These are phyloP conservation scores for Leuciscus idus DNA, from an alignment of 2,113 vertebrate genomes.

Conservation along the genomic window DNA sequence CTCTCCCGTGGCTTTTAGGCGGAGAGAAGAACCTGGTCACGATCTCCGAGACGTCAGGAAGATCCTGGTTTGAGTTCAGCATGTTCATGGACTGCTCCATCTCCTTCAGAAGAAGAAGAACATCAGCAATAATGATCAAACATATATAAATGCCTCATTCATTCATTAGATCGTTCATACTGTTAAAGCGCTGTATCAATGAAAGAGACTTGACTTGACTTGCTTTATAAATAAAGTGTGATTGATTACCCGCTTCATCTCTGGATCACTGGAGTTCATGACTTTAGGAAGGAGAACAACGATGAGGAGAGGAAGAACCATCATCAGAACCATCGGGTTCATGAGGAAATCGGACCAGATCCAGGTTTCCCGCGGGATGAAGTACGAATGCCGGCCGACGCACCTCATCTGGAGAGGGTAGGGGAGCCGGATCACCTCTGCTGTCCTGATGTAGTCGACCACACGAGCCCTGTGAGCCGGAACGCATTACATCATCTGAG, in stretches of 20 bases:
- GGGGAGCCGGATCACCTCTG: slow-evolving; percentile 90
- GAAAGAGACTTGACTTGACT: too few relatives aligned
- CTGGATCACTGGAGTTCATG: slow-evolving; percentile 97
- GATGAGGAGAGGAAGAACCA: slow-evolving; percentile 95
- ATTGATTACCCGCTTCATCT: slow-evolving; percentile 91
- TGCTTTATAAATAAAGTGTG: too few relatives aligned
- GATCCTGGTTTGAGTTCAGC: slow-evolving; percentile 97
- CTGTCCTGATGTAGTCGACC: slow-evolving; percentile 96
- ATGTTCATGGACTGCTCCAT: slow-evolving; percentile 99
- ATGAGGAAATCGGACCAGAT: slow-evolving; percentile 99
- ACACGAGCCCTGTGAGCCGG: slow-evolving; percentile 83
- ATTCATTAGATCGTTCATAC: too few relatives aligned
- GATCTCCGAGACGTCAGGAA: slow-evolving; percentile 97
- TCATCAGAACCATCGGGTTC: slow-evolving; percentile 99
- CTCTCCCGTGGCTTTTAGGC: slow-evolving; percentile 84
- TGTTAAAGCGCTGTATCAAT: too few relatives aligned
- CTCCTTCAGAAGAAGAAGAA: slow-evolving; percentile 77
- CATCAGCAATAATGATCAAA: background rate
- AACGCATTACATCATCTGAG: too few relatives aligned
- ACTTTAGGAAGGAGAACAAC: slow-evolving; percentile 97
- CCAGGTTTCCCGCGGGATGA: slow-evolving; percentile 97
- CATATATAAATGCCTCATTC: too few relatives aligned
- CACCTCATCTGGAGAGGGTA: slow-evolving; percentile 95
- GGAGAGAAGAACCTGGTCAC: slow-evolving; percentile 98
- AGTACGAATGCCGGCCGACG: slow-evolving; percentile 87